Evolutionary conservation across 2,888 invertebrate species (phyloP), one percentile per base, ranked within the genome.

Genomic region (Brachypalpus laphriformis): DNA sequence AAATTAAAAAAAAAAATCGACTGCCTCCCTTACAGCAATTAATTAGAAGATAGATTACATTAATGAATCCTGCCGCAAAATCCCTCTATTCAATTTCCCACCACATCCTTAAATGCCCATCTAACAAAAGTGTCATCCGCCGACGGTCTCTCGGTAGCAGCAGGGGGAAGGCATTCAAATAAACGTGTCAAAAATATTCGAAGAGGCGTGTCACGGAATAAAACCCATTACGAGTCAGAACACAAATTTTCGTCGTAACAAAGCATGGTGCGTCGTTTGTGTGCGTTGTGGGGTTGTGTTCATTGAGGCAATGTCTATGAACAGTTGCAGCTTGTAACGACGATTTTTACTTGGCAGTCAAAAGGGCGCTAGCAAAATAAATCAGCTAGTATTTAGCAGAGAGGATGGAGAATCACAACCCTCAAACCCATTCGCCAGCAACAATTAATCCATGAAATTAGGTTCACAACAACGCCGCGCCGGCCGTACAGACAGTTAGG

Each of bases 391-490:
- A 75, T 85, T 85, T 80, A 85, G 65, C 65, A 59, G 28, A 37
- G 59, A 80, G 80, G 66, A 47, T 31, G 54, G 40, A 68, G 51
- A 68, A 57, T 80, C 59, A 61, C 85, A 81, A 42, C 83, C 83
- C 83, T 85, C 80, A 75, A 80, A 80, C 57, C 75, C 70, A 75
- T 74, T 85, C 65, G 75, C 63, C 56, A 75, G 70, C 81, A 85
- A 76, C 85, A 85, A 85, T 85, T 85, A 85, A 72, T 85, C 85
- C 81, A 85, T 85, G 85, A 85, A 85, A 85, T 85, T 85, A 81
- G 81, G 81, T 85, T 85, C 85, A 81, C 70, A 85, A 75, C 75
- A 75, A 75, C 59, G 63, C 40, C 31, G 9, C 28, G 25, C 42
- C 25, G 34, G 63, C 40, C 31, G 9, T 40, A 37, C 42, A 37